A percentile compares a stretch with the other conserved stretches of the same genome.
Conservation (phyloP, 2,797 vertebrate species). For the Squalus acanthias region DNA sequence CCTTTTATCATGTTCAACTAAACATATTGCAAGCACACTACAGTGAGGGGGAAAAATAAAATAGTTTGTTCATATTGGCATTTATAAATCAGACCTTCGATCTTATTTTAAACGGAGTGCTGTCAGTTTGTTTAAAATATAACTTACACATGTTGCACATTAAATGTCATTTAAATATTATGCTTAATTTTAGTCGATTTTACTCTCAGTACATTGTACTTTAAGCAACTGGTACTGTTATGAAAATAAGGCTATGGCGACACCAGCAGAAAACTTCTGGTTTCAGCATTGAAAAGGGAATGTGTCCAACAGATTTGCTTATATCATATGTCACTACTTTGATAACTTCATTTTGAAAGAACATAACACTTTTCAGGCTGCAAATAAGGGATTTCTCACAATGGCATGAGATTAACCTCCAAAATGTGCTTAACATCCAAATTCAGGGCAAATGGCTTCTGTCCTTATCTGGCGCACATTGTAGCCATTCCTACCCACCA, state of each 20-base stretch:
- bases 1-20: neutral
- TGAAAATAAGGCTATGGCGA: neutral
- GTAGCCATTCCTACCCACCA: neutral
- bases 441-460: neutral
- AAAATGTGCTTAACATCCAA: neutral
- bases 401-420: neutral
- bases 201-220: neutral
- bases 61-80: neutral
- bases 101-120: neutral
- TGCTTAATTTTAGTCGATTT: neutral
- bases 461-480: neutral
- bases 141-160: neutral
- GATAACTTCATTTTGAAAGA: neutral
- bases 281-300: neutral
- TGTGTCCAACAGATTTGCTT: neutral
- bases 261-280: neutral
- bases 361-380: neutral
- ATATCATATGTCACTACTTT: neutral
- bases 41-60: neutral
- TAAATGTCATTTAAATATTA: neutral
- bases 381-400: neutral
- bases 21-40: neutral
- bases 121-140: too few species aligned
- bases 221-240: neutral
- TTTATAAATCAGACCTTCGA: neutral